Evolutionary conservation across 2,113 vertebrate genomes (phyloP), one percentile per base, ranked within the genome.

Genomic region (Grammomys surdaster): DNA sequence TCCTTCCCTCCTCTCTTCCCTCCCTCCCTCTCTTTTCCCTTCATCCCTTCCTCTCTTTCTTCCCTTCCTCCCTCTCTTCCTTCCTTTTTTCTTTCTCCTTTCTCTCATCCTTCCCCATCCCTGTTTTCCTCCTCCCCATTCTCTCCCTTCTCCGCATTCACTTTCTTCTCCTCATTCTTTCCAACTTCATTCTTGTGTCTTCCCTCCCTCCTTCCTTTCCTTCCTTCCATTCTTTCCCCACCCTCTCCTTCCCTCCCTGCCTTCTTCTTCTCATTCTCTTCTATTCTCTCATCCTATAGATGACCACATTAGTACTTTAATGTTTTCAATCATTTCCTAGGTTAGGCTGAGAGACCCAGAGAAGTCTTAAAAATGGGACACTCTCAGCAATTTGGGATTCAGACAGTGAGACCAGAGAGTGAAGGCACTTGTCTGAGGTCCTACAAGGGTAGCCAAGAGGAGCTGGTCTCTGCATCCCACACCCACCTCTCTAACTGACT

Each of bases 401-500:
- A 48, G 75, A 51, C 20, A 12, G 17, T 4, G 54, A 88, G 81
- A 58, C 56, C 88, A 87, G 91, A 48, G 85, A 51, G n/a, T 2
- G n/a, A 89, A 67, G 40, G 10, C 17, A 17, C 22, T 22, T 51
- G 14, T 56, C 9, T 3, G 40, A 60, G 33, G 28, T 43, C 43
- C 78, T 43, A 6, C 7, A 24, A 54, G 8, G 33, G 31, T 4
- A 40, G 51, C 28, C 48, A 63, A 20, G 36, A 8, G 31, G 82
- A 20, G 5, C 10, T n/a, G 36, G 36, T 60, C 24, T 70, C 77
- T 58, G 69, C 10, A 3, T 43, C 12, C 5, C 3, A 4, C 4
- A 14, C 6, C 20, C 19, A 31, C 0, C 1, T 3, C 24, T 28
- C 58, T 26, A 2, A 0, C 11, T 0, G 8, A 48, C 17, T 51